Percentiles rank a stretch among this genome's conserved stretches.
These are phyloP conservation scores for Odontocolon sp. DNA, from an alignment of 2,888 invertebrate species.

Conservation along the genomic window DNA sequence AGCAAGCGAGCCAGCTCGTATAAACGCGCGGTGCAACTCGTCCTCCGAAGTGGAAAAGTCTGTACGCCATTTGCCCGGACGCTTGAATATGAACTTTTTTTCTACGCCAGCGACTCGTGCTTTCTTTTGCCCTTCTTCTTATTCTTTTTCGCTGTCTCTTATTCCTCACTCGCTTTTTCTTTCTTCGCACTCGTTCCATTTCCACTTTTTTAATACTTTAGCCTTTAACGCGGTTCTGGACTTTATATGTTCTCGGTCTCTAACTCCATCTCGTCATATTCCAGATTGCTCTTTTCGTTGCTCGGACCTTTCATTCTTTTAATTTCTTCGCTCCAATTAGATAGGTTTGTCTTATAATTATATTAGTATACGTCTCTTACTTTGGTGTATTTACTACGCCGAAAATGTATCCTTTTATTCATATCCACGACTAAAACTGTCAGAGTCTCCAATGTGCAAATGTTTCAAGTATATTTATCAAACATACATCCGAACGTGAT, in stretches of 20 bases:
- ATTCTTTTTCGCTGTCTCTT: conserved; percentile 43
- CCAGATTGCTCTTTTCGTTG: conserved; percentile 31
- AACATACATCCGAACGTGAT: no score
- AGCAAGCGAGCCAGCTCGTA: conserved; percentile 47
- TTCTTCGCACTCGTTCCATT: conserved; percentile 49
- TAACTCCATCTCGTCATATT: background rate
- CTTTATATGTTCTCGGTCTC: conserved; percentile 38
- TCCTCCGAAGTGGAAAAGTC: conserved; percentile 69
- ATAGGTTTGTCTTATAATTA: conserved; percentile 15
- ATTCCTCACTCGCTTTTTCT: conserved; percentile 50
- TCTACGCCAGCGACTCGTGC: background rate
- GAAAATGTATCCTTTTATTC: no score
- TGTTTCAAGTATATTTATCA: no score
- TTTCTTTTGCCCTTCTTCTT: conserved; percentile 29
- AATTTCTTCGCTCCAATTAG: background rate
- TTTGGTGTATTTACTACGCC: no score
- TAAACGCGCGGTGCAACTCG: conserved; percentile 53
- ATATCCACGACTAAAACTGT: no score
- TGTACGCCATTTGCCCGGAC: conserved; percentile 69
- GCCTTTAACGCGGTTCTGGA: background rate
- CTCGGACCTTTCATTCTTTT: conserved; percentile 26
- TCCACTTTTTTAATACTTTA: background rate
- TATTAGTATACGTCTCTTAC: no score
- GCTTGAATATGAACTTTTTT: conserved; percentile 53
- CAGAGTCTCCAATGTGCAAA: no score